Evolutionary conservation across 2,113 vertebrate species (phyloP), one percentile per base, ranked within the genome.

Genomic region (Brachyhypopomus occidentalis): DNA sequence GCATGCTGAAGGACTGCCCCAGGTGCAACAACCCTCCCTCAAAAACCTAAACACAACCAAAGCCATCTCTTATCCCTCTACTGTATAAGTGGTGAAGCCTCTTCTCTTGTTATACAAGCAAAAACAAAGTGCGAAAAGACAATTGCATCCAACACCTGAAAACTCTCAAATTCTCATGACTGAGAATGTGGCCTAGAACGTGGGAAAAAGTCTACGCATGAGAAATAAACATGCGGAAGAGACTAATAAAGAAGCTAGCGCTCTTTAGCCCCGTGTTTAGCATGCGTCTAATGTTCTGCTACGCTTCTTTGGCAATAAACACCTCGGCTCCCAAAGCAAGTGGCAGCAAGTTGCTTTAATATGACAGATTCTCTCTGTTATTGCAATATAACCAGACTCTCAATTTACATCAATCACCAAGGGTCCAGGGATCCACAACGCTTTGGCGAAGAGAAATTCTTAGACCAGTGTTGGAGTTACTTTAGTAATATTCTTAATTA

Each of bases 251-350:
- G 87, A 88, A 89, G 75, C 85, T 85, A 81, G 85, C 79, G 87
- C 86, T 89, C 81, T 87, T 91, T 89, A 90, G 90, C 89, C 87
- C 91, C 89, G 87, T 84, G 84, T 92, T 90, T 89, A 85, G 80
- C 87, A n/a, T 86, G 86, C 84, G n/a, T 91, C 88, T 90, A 84
- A 86, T 60, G 84, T 83, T 85, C 85, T 78, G 85, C 78, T 85
- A 86, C 67, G 78, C 86, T 89, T 45, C 81, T 81, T 85, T 87
- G 88, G 82, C 89, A 80, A 84, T n/a, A 25, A 85, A 75, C 84
- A 84, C 87, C 90, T 79, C 79, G 87, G 78, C 87, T 69, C 84
- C 82, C 69, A 79, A 87, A 62, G 83, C 84, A 70, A 90, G 78
- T 88, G 90, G 90, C 90, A 89, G 88, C 56, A 45, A 72, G 25